phyloP scores from a whole-genome alignment of 2,888 invertebrate species.

The Eupithecia subfuscata region DNA sequence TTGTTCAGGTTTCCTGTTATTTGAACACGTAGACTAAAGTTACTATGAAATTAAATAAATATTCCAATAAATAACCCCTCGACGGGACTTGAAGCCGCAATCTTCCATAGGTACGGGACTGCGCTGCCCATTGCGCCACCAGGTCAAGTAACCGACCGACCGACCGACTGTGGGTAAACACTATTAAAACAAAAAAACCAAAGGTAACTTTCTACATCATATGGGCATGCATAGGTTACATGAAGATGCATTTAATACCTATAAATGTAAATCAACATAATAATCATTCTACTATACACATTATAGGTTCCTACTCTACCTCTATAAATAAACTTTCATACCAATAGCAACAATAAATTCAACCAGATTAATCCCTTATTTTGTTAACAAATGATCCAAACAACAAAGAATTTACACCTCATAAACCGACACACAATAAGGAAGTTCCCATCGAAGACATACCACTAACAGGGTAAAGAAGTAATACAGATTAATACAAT shows the following conservation, averaged over 20 bases:
- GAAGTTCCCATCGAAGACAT: conserved; percentile 26
- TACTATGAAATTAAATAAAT: not conserved
- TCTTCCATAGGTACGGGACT: not conserved
- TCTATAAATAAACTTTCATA: not conserved
- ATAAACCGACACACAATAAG: conserved; percentile 41
- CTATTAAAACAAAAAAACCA: not conserved
- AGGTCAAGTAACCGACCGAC: not conserved
- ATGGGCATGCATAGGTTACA: not conserved
- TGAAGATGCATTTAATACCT: not conserved
- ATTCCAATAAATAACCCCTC: not conserved
- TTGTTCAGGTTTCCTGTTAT: not conserved
- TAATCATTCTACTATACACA: not conserved
- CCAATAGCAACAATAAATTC: conserved; percentile 16
- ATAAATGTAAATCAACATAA: not conserved
- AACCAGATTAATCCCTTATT: conserved; percentile 28
- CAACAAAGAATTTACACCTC: conserved; percentile 44
- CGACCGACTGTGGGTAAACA: not conserved
- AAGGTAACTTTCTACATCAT: not conserved
- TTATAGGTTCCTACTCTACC: not conserved
- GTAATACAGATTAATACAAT: conserved; percentile 13
- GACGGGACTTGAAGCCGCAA: not conserved
- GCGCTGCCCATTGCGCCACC: not conserved
- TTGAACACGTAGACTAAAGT: not conserved
- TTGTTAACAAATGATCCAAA: conserved; percentile 37
- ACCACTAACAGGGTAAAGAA: conserved; percentile 9